These are phyloP conservation scores for Ctenochaetus hawaiiensis DNA, from an alignment of 2,797 vertebrate genomes.

Conservation along the genomic window DNA sequence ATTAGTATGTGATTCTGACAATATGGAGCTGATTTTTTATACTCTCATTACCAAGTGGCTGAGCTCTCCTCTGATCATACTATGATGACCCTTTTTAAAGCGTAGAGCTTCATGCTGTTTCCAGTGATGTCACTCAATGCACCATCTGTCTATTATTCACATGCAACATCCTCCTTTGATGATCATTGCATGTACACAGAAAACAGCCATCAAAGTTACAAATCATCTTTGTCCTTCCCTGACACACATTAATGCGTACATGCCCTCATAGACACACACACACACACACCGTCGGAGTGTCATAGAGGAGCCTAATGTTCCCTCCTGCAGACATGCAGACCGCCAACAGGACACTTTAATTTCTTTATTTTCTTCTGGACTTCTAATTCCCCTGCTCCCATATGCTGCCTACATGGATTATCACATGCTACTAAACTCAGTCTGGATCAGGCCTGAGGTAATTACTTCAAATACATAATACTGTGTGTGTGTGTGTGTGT, in stretches of 20 bases:
- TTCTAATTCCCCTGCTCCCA: slow-evolving; percentile 82
- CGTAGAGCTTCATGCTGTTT: slow-evolving; percentile 42
- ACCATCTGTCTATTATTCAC: slow-evolving; percentile 63
- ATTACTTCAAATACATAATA: slow-evolving; percentile 85
- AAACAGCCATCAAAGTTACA: slow-evolving; percentile 18
- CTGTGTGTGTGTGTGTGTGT: slow-evolving; percentile 42
- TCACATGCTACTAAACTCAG: slow-evolving; percentile 78
- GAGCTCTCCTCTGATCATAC: slow-evolving; percentile 61
- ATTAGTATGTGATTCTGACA: slow-evolving; percentile 74
- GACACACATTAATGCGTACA: neutral
- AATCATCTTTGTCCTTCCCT: neutral
- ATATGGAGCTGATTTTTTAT: slow-evolving; percentile 61
- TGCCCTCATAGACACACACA: slow-evolving; percentile 4
- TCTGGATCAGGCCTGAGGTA: slow-evolving; percentile 80
- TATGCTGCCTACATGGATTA: slow-evolving; percentile 83
- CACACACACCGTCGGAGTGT: slow-evolving; percentile 17
- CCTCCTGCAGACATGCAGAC: slow-evolving; percentile 53
- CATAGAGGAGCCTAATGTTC: slow-evolving; percentile 41
- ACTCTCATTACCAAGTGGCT: slow-evolving; percentile 53
- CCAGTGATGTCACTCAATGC: slow-evolving; percentile 67
- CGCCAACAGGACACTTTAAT: slow-evolving; percentile 64
- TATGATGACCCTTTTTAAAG: slow-evolving; percentile 62
- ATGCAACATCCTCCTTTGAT: slow-evolving; percentile 19
- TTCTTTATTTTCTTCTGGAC: slow-evolving; percentile 78
- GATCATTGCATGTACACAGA: slow-evolving; percentile 11